Conservation (phyloP, 2,113 vertebrate species). For the Eolophus roseicapilla region DNA sequence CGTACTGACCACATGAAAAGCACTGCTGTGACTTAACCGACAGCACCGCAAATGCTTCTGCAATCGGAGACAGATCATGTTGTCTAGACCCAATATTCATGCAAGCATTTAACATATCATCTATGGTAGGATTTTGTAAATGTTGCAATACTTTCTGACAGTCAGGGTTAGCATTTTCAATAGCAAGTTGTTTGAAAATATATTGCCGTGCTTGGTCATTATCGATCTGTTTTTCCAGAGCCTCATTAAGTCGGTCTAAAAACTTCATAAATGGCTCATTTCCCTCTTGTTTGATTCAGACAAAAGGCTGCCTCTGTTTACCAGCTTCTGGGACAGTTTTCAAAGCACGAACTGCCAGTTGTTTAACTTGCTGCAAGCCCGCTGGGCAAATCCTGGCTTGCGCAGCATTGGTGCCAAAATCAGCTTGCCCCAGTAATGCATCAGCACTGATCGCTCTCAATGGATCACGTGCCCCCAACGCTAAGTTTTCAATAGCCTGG, state of each 20-base stretch:
- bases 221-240: neutral
- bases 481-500: neutral
- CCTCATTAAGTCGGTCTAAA: neutral
- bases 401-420: neutral
- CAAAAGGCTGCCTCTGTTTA: neutral
- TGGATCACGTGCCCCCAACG: neutral
- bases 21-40: too few species aligned
- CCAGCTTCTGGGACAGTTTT: neutral
- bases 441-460: neutral
- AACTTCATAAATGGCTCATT: neutral
- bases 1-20: neutral
- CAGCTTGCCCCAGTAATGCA: neutral
- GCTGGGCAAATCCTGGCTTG: neutral
- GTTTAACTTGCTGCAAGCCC: neutral
- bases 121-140: neutral
- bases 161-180: neutral
- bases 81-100: neutral
- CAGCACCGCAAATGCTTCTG: neutral
- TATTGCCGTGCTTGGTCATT: neutral
- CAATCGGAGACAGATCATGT: neutral
- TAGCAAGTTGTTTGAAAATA: neutral
- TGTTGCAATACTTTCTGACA: neutral
- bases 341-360: neutral
- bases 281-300: neutral
- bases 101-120: neutral